Evolutionary conservation across 2,888 invertebrate genomes (phyloP).

Genomic region (Agonopterix heracliana): DNA sequence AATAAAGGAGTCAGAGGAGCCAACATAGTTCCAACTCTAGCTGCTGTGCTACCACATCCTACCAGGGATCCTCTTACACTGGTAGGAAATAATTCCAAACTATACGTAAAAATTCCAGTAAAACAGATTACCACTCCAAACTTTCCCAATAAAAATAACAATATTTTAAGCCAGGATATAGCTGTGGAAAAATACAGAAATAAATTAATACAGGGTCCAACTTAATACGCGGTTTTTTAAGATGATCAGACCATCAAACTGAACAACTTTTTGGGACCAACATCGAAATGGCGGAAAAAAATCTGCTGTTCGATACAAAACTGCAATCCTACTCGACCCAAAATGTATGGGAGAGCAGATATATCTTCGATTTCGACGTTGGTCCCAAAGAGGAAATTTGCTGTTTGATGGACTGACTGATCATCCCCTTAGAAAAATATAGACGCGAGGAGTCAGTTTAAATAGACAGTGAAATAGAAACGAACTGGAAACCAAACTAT

Average conservation of each 20-base stretch:
- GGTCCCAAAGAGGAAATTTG: too few species aligned
- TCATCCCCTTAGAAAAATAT: too few species aligned
- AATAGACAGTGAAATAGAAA: too few species aligned
- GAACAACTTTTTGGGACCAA: too few species aligned
- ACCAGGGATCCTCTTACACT: constrained; percentile 53
- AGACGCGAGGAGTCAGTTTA: not conserved
- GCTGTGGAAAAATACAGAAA: constrained; percentile 30
- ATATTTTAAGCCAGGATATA: constrained; percentile 43
- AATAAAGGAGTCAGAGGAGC: constrained; percentile 53
- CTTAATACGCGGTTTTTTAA: not conserved
- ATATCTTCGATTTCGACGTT: too few species aligned
- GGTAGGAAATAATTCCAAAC: constrained; percentile 53
- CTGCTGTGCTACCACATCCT: constrained; percentile 49
- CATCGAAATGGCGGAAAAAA: too few species aligned
- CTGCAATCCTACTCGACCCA: too few species aligned
- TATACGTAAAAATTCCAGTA: constrained; percentile 54
- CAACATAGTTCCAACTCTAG: constrained; percentile 51
- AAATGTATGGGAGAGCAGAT: too few species aligned
- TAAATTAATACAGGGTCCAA: not conserved
- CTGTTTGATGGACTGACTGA: too few species aligned
- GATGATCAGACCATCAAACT: too few species aligned
- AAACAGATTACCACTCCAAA: constrained; percentile 51
- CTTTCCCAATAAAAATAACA: constrained; percentile 47
- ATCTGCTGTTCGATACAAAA: too few species aligned
- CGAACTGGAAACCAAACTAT: too few species aligned